Percentiles rank a stretch among this genome's conserved stretches.
Evolutionary conservation across 2,888 invertebrate species (phyloP).

Genomic region (Tiphia femorata): DNA sequence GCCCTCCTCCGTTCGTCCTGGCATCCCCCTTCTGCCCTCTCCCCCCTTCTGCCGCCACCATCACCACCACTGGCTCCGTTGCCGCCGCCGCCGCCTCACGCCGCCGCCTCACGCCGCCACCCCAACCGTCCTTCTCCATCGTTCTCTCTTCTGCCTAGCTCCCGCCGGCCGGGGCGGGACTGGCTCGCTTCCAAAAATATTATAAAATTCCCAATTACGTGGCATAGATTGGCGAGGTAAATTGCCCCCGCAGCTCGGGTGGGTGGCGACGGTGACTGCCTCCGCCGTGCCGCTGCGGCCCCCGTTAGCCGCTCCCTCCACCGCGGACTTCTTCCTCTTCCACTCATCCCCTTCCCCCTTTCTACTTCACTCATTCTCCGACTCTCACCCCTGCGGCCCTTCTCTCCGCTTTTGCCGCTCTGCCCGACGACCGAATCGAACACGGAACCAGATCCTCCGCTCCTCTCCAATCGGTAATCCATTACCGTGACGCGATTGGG

Average conservation of each 20-base stretch:
- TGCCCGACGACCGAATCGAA: constrained; percentile 38
- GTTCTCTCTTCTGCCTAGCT: constrained; percentile 30
- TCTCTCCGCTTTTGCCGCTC: constrained; percentile 14
- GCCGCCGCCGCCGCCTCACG: constrained; percentile 36
- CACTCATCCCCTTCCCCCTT: constrained; percentile 28
- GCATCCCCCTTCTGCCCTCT: constrained; percentile 42
- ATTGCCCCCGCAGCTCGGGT: constrained; percentile 59
- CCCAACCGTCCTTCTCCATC: constrained; percentile 22
- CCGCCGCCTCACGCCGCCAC: constrained; percentile 37
- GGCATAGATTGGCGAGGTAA: constrained; percentile 65
- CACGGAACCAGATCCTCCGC: constrained; percentile 44
- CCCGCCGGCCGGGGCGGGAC: constrained; percentile 50
- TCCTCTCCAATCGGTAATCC: constrained; percentile 61
- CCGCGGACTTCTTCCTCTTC: too few relatives aligned
- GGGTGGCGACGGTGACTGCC: constrained; percentile 41
- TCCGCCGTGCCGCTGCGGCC: constrained; percentile 26
- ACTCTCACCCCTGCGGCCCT: neutral
- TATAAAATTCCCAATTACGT: constrained; percentile 68
- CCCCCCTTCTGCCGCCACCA: constrained; percentile 25
- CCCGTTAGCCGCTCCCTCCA: too few relatives aligned
- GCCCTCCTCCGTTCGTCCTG: constrained; percentile 42
- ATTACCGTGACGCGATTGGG: constrained; percentile 64
- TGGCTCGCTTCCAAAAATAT: constrained; percentile 68
- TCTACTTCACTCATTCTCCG: constrained; percentile 16
- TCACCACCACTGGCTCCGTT: constrained; percentile 29